Evolutionary conservation across 1,140 invertebrate genomes (phyloP).

Genomic region (Saccostrea cuccullata): DNA sequence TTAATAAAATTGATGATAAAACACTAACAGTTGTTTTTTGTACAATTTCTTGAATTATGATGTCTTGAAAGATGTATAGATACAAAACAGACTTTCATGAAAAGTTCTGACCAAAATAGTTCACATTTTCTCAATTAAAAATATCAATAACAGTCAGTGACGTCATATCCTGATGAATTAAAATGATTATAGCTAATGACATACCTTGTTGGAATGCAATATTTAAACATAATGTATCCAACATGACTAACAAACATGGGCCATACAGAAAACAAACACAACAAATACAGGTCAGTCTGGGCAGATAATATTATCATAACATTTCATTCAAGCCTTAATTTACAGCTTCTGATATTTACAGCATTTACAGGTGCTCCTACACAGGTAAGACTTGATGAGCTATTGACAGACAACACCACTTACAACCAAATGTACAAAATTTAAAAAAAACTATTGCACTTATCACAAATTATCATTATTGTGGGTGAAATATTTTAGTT

Average conservation of each 20-base stretch:
- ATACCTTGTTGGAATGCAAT: background rate
- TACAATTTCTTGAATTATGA: background rate
- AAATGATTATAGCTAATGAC: background rate
- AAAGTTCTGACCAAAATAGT: background rate
- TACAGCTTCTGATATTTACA: background rate
- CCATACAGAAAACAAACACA: background rate
- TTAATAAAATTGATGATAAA: background rate
- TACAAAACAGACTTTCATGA: background rate
- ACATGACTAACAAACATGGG: background rate
- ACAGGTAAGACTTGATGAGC: background rate
- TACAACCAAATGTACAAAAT: background rate
- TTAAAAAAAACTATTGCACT: conserved; percentile 14
- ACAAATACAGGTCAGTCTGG: background rate
- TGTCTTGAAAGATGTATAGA: background rate
- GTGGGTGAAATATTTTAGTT: too few relatives aligned
- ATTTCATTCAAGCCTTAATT: background rate
- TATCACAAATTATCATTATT: conserved; percentile 1
- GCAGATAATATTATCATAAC: background rate
- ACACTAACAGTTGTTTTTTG: background rate
- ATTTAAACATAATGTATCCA: conserved; percentile 7
- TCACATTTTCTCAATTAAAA: background rate
- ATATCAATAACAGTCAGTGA: background rate
- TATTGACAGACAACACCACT: background rate
- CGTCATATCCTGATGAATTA: background rate
- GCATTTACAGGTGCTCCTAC: background rate